Evolutionary conservation across 2,113 vertebrate species (phyloP).

Genomic region (Halichoeres trimaculatus): DNA sequence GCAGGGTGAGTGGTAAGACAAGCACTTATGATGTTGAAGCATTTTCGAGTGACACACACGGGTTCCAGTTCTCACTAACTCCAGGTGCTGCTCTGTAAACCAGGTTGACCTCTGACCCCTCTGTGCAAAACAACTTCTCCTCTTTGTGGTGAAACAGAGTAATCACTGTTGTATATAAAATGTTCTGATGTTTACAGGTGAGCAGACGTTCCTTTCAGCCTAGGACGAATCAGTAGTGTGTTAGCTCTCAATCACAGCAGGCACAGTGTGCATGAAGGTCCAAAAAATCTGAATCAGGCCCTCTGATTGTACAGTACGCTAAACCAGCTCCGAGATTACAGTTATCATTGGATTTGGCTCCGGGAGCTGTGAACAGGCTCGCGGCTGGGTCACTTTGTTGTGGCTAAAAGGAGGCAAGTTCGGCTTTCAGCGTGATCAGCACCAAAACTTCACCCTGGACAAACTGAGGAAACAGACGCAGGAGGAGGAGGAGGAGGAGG

Average conservation of each 20-base stretch:
- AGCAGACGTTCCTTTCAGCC: background rate
- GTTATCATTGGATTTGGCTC: constrained; percentile 49
- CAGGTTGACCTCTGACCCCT: constrained; percentile 16
- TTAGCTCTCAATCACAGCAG: constrained; percentile 63
- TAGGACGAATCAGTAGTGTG: constrained; percentile 38
- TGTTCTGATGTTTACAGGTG: constrained; percentile 1
- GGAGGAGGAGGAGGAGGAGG: constrained; percentile 25
- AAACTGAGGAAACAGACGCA: constrained; percentile 51
- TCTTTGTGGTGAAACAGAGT: background rate
- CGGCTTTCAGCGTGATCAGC: constrained; percentile 66
- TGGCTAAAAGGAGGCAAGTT: constrained; percentile 54
- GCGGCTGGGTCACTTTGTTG: constrained; percentile 45
- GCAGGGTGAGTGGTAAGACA: constrained; percentile 4
- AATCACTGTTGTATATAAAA: background rate
- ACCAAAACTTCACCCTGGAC: constrained; percentile 67
- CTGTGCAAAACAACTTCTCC: background rate
- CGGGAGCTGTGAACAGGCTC: constrained; percentile 47
- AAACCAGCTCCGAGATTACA: constrained; percentile 57
- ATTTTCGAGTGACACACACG: constrained; percentile 17
- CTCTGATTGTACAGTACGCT: constrained; percentile 79
- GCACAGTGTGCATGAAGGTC: constrained; percentile 74
- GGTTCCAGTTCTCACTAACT: background rate
- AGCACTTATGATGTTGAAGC: constrained; percentile 4
- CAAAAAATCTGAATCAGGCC: constrained; percentile 65
- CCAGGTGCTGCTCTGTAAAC: background rate